phyloP scores from a whole-genome alignment of 2,888 invertebrate species.

The Nowickia ferox region DNA sequence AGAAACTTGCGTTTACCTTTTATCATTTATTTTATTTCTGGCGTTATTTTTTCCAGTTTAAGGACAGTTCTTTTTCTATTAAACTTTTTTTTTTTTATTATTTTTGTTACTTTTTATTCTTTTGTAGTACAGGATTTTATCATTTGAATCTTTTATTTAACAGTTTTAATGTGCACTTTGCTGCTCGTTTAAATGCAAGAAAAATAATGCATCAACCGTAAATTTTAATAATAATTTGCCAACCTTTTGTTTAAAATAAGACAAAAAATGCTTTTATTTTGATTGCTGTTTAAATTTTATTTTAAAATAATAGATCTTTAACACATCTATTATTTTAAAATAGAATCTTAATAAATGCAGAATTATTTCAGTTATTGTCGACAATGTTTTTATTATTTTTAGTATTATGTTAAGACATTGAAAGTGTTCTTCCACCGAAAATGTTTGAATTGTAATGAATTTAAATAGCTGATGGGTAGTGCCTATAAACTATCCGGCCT shows the following conservation, averaged over 20 bases:
- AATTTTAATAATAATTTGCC: constrained; percentile 63
- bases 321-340: too few species aligned
- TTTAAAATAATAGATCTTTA: too few species aligned
- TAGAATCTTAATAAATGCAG: too few species aligned
- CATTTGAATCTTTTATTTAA: constrained; percentile 52
- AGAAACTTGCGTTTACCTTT: constrained; percentile 47
- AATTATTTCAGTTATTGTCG: too few species aligned
- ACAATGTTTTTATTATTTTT: too few species aligned
- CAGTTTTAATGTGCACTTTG: constrained; percentile 63
- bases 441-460: too few species aligned
- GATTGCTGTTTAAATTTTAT: neutral
- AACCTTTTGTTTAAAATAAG: constrained; percentile 16
- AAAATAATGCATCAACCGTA: constrained; percentile 44
- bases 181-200: constrained; percentile 56
- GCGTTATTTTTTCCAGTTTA: constrained; percentile 42
- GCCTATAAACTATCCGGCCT: too few species aligned
- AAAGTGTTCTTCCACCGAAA: too few species aligned
- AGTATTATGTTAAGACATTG: too few species aligned
- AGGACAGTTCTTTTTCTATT: constrained; percentile 24
- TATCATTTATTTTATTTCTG: constrained; percentile 27
- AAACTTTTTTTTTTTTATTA: neutral
- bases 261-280: constrained; percentile 35
- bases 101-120: too few species aligned
- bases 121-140: constrained; percentile 44
- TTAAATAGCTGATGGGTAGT: too few species aligned